Conservation (phyloP, 2,797 vertebrate genomes). For the Loriculus beryllinus region DNA sequence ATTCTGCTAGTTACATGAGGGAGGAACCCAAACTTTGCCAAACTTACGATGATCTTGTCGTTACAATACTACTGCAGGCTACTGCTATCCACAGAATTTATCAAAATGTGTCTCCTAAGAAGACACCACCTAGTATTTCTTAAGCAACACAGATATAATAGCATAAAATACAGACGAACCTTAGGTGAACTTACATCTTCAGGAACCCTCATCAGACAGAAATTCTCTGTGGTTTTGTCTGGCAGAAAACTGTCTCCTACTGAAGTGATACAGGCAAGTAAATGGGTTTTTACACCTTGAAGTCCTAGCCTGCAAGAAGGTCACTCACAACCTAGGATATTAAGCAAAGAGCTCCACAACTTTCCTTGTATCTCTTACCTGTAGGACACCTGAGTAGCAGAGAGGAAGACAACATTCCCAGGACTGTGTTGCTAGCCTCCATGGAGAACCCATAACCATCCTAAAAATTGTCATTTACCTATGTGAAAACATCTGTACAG, state of each 20-base stretch:
- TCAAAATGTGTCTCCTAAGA: background rate
- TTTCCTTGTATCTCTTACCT: background rate
- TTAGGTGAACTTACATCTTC: background rate
- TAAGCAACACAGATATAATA: background rate
- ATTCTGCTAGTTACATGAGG: background rate
- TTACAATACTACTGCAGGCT: background rate
- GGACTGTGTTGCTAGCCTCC: background rate
- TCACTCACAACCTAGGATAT: background rate
- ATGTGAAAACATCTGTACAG: background rate
- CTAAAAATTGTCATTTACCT: background rate
- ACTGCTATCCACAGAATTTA: background rate
- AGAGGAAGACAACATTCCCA: background rate
- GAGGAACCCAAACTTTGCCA: background rate
- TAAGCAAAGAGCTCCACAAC: background rate
- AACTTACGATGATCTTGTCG: background rate
- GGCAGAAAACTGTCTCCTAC: background rate
- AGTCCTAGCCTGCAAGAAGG: accelerated
- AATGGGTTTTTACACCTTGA: background rate
- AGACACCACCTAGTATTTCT: background rate
- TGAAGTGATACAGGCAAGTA: background rate
- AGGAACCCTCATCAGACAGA: background rate
- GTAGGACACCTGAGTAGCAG: background rate
- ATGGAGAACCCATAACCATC: background rate
- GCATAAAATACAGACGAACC: background rate
- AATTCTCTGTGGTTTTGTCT: background rate